A percentile compares a stretch with the other conserved stretches of the same genome.
phyloP scores from a whole-genome alignment of 2,113 vertebrate genomes.

The rat (Rattus norvegicus) region GRCr8 NC_086031.1:23938501-23939000 shows the following conservation, averaged over 20 bases:
- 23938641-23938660: conserved; percentile 78
- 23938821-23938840: neutral
- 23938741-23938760: neutral
- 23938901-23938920: neutral
- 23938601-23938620: conserved; percentile 72
- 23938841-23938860: neutral
- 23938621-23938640: conserved; percentile 77
- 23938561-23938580: conserved; percentile 21
- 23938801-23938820: neutral
- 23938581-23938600: conserved; percentile 35
- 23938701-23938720: conserved; percentile 79
- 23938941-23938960: neutral
- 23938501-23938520: neutral
- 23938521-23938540: neutral
- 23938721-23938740: conserved; percentile 64
- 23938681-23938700: conserved; percentile 76
- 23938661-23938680: conserved; percentile 71
- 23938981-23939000: neutral
- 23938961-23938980: neutral
- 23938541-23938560: neutral
- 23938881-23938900: neutral
- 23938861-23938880: conserved; percentile 2
- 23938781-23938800: neutral
- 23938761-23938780: neutral
- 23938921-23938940: neutral